Conservation (phyloP, 2,113 vertebrate genomes). For the Fregata magnificens region DNA sequence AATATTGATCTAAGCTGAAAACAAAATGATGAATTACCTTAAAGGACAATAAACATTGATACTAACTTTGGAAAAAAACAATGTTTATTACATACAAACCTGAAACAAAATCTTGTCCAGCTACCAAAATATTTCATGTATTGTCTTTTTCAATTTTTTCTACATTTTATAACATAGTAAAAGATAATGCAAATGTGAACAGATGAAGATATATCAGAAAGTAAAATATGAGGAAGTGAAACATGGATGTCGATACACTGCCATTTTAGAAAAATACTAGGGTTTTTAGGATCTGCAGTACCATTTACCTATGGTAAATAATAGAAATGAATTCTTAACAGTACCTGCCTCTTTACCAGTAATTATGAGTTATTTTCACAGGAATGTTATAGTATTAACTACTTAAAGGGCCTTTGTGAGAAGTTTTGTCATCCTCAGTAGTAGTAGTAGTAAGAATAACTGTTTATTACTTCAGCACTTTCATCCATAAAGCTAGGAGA, state of each 20-base stretch:
- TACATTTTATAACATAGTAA: neutral
- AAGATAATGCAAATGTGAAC: neutral
- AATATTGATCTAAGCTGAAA: neutral
- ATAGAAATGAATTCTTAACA: neutral
- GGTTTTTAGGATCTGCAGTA: neutral
- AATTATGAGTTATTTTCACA: neutral
- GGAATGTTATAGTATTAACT: neutral
- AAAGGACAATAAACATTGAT: neutral
- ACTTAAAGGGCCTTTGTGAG: neutral
- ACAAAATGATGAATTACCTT: neutral
- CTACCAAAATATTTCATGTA: neutral
- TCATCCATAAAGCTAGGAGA: neutral
- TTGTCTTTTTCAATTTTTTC: neutral
- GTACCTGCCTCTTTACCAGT: neutral
- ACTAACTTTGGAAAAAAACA: neutral
- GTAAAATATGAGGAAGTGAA: neutral
- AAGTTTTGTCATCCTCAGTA: neutral
- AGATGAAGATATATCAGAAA: neutral
- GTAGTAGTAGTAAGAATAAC: neutral
- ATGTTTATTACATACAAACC: neutral
- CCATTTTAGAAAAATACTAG: neutral
- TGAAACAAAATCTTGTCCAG: neutral
- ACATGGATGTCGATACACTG: neutral
- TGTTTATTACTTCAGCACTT: neutral
- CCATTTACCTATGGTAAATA: neutral